Percentiles rank a stretch among this genome's conserved stretches.
Evolutionary conservation across 2,888 invertebrate species (phyloP).

Genomic region (Gryllus longicercus): DNA sequence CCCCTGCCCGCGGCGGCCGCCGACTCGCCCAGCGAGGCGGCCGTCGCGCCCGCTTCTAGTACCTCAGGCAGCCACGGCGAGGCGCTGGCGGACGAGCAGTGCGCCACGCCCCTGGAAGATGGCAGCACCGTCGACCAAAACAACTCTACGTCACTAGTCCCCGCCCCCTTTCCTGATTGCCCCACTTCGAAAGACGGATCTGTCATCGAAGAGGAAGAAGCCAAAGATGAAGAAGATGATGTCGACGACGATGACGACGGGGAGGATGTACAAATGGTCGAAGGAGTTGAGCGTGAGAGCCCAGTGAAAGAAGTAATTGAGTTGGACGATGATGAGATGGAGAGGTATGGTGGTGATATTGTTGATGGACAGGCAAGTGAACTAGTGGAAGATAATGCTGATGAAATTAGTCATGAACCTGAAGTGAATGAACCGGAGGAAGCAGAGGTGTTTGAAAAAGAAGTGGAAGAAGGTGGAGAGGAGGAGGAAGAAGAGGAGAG

Average conservation of each 20-base stretch:
- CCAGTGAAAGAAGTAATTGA: slow-evolving; percentile 19
- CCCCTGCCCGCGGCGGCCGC: slow-evolving; percentile 32
- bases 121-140: slow-evolving; percentile 26
- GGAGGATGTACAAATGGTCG: not conserved
- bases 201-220: not conserved
- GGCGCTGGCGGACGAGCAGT: slow-evolving; percentile 36
- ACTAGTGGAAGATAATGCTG: slow-evolving; percentile 29
- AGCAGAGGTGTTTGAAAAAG: slow-evolving; percentile 38
- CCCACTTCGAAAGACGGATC: slow-evolving; percentile 23
- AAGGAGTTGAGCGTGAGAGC: not conserved
- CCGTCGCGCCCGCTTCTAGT: slow-evolving; percentile 34
- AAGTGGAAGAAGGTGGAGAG: slow-evolving; percentile 39
- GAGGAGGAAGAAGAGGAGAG: slow-evolving; percentile 28
- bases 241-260: not conserved
- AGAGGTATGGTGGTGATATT: slow-evolving; percentile 39
- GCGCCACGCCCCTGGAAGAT: slow-evolving; percentile 32
- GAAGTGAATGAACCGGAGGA: slow-evolving; percentile 34
- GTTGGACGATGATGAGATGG: slow-evolving; percentile 36
- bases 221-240: not conserved
- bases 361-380: slow-evolving; percentile 39
- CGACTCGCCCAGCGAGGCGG: slow-evolving; percentile 27
- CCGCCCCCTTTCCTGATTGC: not conserved
- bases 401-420: not conserved
- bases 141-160: slow-evolving; percentile 1
- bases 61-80: slow-evolving; percentile 33